Evolutionary conservation across 2,113 vertebrate genomes (phyloP), one percentile per base, ranked within the genome.

Genomic region (Azemiops feae): DNA sequence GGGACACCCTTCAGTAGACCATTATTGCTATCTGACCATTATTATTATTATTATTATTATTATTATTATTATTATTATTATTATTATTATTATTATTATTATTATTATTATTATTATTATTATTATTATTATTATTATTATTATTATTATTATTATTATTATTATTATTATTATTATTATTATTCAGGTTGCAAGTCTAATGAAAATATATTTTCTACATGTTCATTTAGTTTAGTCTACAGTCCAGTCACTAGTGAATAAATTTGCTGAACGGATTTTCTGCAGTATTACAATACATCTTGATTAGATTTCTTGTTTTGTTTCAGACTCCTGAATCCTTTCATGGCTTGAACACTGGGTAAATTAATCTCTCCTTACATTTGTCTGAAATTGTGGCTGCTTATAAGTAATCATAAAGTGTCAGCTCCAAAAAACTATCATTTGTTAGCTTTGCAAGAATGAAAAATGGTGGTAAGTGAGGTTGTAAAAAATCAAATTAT

Each of bases 401-500:
- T 96, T 96, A 91, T 95, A 96, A 97, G 95, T 96, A 97, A 96
- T 97, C 96, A 96, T 95, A 96, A 97, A 96, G 95, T 94, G 95
- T 92, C 97, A 93, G 92, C 85, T 96, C 95, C 96, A 96, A 96
- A 97, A 97, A 97, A 95, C 97, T 94, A 97, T 96, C 94, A 94
- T 96, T 97, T 95, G 91, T 95, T 97, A 94, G 95, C 95, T 97
- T 97, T 95, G 95, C 91, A 96, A 95, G 94, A 96, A 93, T 93
- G 96, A 96, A 96, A 97, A 96, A 91, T 87, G 93, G 95, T 95
- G 97, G 96, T 97, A 97, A 97, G 96, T 96, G 96, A 97, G 96
- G 96, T 94, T 97, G 96, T 96, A 96, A 97, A 97, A 97, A 98
- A 97, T 97, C 96, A 97, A 96, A 97, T 97, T 96, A 97, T 98